phyloP scores from a whole-genome alignment of 2,797 vertebrate genomes.

The Halcyon badia region DNA sequence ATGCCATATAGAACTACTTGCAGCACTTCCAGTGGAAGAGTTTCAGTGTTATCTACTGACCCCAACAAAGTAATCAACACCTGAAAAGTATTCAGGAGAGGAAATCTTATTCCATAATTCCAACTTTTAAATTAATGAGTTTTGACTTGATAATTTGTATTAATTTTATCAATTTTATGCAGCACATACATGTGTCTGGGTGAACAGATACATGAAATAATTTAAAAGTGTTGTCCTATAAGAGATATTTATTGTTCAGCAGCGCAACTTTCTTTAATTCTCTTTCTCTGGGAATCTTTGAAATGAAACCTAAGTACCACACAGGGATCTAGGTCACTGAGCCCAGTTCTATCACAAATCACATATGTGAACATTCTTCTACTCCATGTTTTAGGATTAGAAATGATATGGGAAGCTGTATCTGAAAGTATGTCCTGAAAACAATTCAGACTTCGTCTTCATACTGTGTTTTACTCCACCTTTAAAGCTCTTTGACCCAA shows the following conservation, averaged over 20 bases:
- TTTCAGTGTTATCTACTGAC: background rate
- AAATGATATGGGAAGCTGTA: background rate
- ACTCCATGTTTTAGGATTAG: background rate
- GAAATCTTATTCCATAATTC: background rate
- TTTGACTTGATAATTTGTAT: background rate
- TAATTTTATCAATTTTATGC: background rate
- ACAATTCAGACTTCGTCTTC: background rate
- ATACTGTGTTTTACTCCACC: background rate
- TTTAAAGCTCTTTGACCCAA: background rate
- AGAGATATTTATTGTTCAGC: background rate
- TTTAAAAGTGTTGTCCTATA: background rate
- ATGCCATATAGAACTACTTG: background rate
- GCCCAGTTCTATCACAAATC: background rate
- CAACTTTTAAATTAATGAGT: background rate
- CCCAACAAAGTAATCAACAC: background rate
- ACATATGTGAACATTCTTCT: background rate
- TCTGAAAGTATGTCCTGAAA: background rate
- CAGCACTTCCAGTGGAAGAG: background rate
- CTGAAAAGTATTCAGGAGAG: background rate
- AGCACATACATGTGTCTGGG: background rate
- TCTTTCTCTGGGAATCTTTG: background rate
- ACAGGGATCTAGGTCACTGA: background rate
- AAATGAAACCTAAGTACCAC: background rate
- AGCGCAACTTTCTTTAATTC: background rate
- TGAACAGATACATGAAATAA: background rate